These are phyloP conservation scores for Atta cephalotes DNA, from an alignment of 1,140 invertebrate species.

Conservation along the genomic window DNA sequence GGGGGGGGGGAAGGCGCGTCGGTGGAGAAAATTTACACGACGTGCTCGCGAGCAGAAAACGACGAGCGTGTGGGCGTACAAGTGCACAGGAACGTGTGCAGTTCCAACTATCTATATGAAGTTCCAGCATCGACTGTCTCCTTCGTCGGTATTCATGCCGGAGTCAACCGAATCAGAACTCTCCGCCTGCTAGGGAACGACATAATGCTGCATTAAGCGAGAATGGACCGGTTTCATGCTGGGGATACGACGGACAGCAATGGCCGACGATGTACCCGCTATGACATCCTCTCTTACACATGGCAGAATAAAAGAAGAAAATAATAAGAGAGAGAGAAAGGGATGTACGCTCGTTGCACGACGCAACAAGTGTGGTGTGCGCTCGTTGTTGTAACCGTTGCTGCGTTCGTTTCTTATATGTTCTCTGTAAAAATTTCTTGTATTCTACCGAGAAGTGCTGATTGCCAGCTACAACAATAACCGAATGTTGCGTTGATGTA, in stretches of 20 bases:
- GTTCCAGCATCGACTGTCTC: conserved; percentile 60
- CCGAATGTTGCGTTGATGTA: not conserved
- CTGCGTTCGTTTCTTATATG: conserved; percentile 37
- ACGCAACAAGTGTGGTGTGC: conserved; percentile 64
- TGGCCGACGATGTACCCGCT: conserved; percentile 8
- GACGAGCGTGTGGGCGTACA: conserved; percentile 9
- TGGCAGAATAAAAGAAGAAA: conserved; percentile 11
- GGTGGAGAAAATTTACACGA: conserved; percentile 69
- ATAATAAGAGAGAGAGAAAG: not conserved
- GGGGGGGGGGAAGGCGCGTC: not conserved
- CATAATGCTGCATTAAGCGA: conserved; percentile 51
- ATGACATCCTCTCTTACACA: not conserved
- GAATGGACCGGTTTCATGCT: conserved; percentile 35
- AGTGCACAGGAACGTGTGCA: not conserved
- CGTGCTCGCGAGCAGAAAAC: conserved; percentile 68
- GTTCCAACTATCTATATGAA: conserved; percentile 54
- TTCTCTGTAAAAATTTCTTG: conserved; percentile 11
- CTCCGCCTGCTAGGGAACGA: conserved; percentile 16
- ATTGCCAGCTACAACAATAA: not conserved
- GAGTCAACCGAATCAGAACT: conserved; percentile 63
- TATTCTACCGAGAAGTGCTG: not conserved
- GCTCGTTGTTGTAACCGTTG: conserved; percentile 37
- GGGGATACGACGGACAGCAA: conserved; percentile 13
- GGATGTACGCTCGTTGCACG: conserved; percentile 28
- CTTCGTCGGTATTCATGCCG: conserved; percentile 63